Conservation (phyloP, 1,140 invertebrate genomes). For the Palaemon carinicauda region DNA sequence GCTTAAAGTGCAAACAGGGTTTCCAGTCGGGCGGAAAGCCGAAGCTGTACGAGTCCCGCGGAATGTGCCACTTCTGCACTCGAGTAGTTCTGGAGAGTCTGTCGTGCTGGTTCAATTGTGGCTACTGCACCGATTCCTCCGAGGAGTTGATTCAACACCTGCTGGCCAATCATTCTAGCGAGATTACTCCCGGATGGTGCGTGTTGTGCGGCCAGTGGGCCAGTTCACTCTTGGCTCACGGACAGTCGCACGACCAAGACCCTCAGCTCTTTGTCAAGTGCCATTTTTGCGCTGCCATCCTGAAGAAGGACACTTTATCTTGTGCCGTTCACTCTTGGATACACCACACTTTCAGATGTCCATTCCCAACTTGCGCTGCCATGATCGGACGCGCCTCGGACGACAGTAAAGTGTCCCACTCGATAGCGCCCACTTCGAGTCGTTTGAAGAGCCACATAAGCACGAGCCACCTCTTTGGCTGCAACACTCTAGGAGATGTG, state of each 20-base stretch:
- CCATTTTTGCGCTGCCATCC: slow-evolving; percentile 36
- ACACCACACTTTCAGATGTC: slow-evolving; percentile 51
- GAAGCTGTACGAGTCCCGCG: slow-evolving; percentile 43
- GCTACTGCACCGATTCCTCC: slow-evolving; percentile 18
- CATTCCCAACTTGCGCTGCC: slow-evolving; percentile 48
- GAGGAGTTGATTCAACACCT: slow-evolving; percentile 32
- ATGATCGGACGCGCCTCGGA: background rate
- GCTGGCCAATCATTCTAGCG: slow-evolving; percentile 19
- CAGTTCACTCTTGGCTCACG: slow-evolving; percentile 44
- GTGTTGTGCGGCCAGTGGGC: slow-evolving; percentile 55
- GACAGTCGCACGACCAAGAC: background rate
- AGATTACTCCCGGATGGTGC: slow-evolving; percentile 53
- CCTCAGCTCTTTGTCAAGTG: slow-evolving; percentile 11
- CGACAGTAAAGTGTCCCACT: background rate
- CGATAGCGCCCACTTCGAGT: slow-evolving; percentile 31
- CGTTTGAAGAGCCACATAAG: slow-evolving; percentile 47
- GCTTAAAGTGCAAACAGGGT: slow-evolving; percentile 46
- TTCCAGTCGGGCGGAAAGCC: slow-evolving; percentile 49
- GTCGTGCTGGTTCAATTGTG: slow-evolving; percentile 55
- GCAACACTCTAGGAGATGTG: slow-evolving; percentile 43
- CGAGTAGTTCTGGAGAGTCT: slow-evolving; percentile 30
- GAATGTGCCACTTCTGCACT: slow-evolving; percentile 45
- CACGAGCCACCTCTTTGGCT: slow-evolving; percentile 43
- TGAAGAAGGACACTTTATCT: slow-evolving; percentile 24
- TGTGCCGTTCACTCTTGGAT: slow-evolving; percentile 51